A percentile compares a stretch with the other conserved stretches of the same genome.
phyloP scores from a whole-genome alignment of 2,113 vertebrate genomes.

The Sorex fumeus region DNA sequence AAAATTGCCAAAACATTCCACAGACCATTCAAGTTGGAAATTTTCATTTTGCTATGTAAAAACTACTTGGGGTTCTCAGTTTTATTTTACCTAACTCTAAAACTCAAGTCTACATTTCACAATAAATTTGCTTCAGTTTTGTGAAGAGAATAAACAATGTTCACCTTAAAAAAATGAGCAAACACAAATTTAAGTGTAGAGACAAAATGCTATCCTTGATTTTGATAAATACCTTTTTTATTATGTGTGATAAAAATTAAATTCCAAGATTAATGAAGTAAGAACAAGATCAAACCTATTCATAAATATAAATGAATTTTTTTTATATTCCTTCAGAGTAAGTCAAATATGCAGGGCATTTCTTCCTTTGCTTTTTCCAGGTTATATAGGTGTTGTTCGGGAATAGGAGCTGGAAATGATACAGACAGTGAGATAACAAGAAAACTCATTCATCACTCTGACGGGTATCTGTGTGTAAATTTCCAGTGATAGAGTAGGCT shows the following conservation, averaged over 20 bases:
- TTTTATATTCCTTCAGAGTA: conserved; percentile 71
- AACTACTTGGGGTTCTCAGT: not conserved
- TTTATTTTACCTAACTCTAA: conserved; percentile 17
- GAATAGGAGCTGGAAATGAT: conserved; percentile 86
- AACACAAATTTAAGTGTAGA: not conserved
- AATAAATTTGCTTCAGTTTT: not conserved
- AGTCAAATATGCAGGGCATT: conserved; percentile 81
- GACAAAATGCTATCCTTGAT: not conserved
- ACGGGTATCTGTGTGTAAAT: conserved; percentile 84
- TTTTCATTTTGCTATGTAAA: not conserved
- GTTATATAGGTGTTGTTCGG: conserved; percentile 77
- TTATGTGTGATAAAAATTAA: conserved; percentile 74
- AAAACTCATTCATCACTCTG: conserved; percentile 87
- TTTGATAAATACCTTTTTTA: conserved; percentile 13
- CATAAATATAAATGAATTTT: conserved; percentile 71
- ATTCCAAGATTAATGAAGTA: conserved; percentile 73
- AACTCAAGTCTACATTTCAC: not conserved
- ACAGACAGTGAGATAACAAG: conserved; percentile 85
- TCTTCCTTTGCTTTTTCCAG: conserved; percentile 72
- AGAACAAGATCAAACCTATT: conserved; percentile 81
- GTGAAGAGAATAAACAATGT: not conserved
- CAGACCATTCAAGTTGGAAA: not conserved
- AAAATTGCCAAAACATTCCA: not conserved
- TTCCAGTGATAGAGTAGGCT: conserved; percentile 84
- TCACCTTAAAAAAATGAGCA: not conserved